Conservation (phyloP, 2,797 vertebrate species). For the Cyclopterus lumpus region DNA sequence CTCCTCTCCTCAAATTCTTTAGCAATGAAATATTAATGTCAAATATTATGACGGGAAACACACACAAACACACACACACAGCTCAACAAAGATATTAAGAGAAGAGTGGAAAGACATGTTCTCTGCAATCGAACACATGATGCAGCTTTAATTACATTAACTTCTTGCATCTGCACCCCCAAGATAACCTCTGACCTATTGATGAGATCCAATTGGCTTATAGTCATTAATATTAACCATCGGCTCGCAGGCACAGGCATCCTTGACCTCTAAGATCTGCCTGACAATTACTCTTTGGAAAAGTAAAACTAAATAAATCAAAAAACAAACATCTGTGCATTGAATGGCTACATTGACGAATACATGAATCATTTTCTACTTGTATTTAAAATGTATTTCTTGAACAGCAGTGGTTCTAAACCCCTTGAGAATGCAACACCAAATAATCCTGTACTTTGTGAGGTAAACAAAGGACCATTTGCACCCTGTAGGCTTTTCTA, state of each 20-base stretch:
- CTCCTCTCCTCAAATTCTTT: background rate
- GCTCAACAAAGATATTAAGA: slow-evolving; percentile 39
- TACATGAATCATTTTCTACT: slow-evolving; percentile 42
- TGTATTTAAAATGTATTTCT: slow-evolving; percentile 23
- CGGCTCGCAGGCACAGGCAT: slow-evolving; percentile 69
- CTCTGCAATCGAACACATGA: slow-evolving; percentile 68
- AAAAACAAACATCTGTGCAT: slow-evolving; percentile 24
- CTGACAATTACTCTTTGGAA: slow-evolving; percentile 52
- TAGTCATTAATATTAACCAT: slow-evolving; percentile 83
- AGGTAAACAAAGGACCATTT: slow-evolving; percentile 54
- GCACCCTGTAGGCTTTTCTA: slow-evolving; percentile 33
- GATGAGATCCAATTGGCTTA: slow-evolving; percentile 71
- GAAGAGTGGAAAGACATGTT: slow-evolving; percentile 51
- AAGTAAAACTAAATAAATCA: slow-evolving; percentile 47
- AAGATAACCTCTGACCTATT: slow-evolving; percentile 84
- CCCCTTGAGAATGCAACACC: slow-evolving; percentile 30
- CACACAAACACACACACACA: background rate
- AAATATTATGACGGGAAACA: slow-evolving; percentile 5
- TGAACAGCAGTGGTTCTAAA: slow-evolving; percentile 33
- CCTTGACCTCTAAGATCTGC: slow-evolving; percentile 78
- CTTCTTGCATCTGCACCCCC: slow-evolving; percentile 76
- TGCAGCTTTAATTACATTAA: slow-evolving; percentile 83
- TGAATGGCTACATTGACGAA: slow-evolving; percentile 32
- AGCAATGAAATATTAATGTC: background rate
- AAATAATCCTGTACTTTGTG: slow-evolving; percentile 52